Conservation (phyloP, 2,888 invertebrate species). For the Ormyrus rosae region DNA sequence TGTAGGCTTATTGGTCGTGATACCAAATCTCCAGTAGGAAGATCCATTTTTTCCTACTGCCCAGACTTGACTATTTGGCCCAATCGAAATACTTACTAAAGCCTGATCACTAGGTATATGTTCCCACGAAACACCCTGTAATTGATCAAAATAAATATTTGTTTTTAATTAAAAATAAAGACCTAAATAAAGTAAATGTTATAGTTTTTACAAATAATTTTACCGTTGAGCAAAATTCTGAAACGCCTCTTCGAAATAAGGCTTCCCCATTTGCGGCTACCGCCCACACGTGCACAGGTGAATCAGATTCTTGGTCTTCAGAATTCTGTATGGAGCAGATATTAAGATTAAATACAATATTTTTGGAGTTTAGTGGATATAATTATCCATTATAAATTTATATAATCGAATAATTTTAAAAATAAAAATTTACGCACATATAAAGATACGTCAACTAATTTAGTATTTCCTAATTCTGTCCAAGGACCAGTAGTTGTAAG, state of each 20-base stretch:
- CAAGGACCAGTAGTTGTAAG: slow-evolving; percentile 91
- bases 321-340: slow-evolving; percentile 66
- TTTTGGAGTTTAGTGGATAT: background rate
- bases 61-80: slow-evolving; percentile 86
- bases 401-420: background rate
- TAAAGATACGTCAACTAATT: slow-evolving; percentile 87
- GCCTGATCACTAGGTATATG: slow-evolving; percentile 89
- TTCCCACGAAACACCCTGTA: slow-evolving; percentile 86
- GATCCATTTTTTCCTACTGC: slow-evolving; percentile 91
- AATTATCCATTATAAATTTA: background rate
- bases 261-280: slow-evolving; percentile 92
- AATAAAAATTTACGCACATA: slow-evolving; percentile 77
- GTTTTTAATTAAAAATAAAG: slow-evolving; percentile 3
- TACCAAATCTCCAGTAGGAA: slow-evolving; percentile 87
- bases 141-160: slow-evolving; percentile 40
- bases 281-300: slow-evolving; percentile 85
- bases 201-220: slow-evolving; percentile 63
- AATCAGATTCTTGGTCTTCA: slow-evolving; percentile 75
- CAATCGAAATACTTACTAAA: slow-evolving; percentile 85
- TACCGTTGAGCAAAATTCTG: slow-evolving; percentile 84
- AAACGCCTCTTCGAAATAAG: slow-evolving; percentile 87
- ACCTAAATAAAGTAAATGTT: slow-evolving; percentile 12
- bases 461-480: slow-evolving; percentile 91
- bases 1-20: slow-evolving; percentile 82
- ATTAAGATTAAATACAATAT: slow-evolving; percentile 10